phyloP scores from a whole-genome alignment of 2,113 vertebrate species.

The Ictalurus furcatus region DNA sequence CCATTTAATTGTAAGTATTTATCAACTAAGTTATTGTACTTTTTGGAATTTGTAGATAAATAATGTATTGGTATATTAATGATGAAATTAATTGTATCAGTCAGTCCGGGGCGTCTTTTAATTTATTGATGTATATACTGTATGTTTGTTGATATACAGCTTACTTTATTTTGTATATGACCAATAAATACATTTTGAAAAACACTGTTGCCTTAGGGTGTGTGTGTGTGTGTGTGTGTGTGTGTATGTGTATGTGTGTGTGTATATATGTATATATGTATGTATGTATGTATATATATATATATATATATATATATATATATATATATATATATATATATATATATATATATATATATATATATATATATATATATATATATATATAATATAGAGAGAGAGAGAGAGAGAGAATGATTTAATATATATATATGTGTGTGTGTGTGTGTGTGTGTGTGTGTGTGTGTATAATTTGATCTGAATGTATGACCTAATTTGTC shows the following conservation, averaged over 20 bases:
- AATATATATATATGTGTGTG: background rate
- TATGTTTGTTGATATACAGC: slow-evolving; percentile 95
- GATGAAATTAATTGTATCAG: slow-evolving; percentile 74
- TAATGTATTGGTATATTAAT: slow-evolving; percentile 75
- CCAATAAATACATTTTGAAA: slow-evolving; percentile 96
- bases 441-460: too few species aligned
- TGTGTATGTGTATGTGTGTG: background rate
- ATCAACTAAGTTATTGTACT: slow-evolving; percentile 92
- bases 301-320: too few species aligned
- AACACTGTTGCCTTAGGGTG: slow-evolving; percentile 47
- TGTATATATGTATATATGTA: too few species aligned
- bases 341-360: too few species aligned
- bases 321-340: too few species aligned
- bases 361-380: too few species aligned
- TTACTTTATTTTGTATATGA: slow-evolving; percentile 99
- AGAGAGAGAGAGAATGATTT: too few species aligned
- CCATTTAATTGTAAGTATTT: slow-evolving; percentile 85
- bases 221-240: background rate
- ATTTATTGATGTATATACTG: slow-evolving; percentile 98
- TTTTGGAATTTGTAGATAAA: slow-evolving; percentile 78
- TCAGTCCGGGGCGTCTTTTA: slow-evolving; percentile 78
- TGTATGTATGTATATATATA: too few species aligned
- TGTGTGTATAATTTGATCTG: background rate
- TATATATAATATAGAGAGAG: too few species aligned
- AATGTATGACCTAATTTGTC: slow-evolving; percentile 43